These are phyloP conservation scores for Gymnocheta viridis DNA, from an alignment of 2,888 invertebrate genomes.

Conservation along the genomic window DNA sequence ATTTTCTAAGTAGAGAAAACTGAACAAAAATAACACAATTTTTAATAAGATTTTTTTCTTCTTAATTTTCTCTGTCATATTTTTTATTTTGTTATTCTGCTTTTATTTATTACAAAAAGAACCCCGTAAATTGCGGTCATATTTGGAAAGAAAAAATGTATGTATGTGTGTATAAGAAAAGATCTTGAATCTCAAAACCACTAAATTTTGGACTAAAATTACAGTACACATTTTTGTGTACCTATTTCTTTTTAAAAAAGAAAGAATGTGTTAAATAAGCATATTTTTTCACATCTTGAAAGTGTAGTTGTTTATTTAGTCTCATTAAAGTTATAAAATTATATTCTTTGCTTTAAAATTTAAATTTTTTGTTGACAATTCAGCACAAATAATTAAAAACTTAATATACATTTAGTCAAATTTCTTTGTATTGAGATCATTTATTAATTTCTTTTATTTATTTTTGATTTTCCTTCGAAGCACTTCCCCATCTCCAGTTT, in stretches of 20 bases:
- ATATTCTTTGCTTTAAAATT: too few species aligned
- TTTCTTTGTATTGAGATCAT: slow-evolving; percentile 27
- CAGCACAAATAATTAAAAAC: neutral
- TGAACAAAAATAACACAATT: slow-evolving; percentile 34
- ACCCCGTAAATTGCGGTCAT: slow-evolving; percentile 64
- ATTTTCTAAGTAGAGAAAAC: slow-evolving; percentile 61
- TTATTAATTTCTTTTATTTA: neutral
- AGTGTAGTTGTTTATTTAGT: neutral
- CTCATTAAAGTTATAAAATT: too few species aligned
- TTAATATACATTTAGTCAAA: neutral
- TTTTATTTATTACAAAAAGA: slow-evolving; percentile 37
- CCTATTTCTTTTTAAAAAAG: neutral
- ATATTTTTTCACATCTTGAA: neutral
- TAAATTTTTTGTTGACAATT: neutral
- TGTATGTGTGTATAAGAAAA: slow-evolving; percentile 24
- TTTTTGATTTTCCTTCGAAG: neutral
- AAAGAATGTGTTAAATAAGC: slow-evolving; percentile 30
- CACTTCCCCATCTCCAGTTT: slow-evolving; percentile 34
- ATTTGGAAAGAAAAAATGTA: slow-evolving; percentile 24
- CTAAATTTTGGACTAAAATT: neutral
- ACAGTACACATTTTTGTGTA: neutral
- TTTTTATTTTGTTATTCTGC: neutral
- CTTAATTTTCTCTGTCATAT: neutral
- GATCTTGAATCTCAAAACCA: slow-evolving; percentile 19
- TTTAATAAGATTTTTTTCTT: slow-evolving; percentile 36